Evolutionary conservation across 1,140 invertebrate genomes (phyloP).

Genomic region (Contarinia nasturtii): DNA sequence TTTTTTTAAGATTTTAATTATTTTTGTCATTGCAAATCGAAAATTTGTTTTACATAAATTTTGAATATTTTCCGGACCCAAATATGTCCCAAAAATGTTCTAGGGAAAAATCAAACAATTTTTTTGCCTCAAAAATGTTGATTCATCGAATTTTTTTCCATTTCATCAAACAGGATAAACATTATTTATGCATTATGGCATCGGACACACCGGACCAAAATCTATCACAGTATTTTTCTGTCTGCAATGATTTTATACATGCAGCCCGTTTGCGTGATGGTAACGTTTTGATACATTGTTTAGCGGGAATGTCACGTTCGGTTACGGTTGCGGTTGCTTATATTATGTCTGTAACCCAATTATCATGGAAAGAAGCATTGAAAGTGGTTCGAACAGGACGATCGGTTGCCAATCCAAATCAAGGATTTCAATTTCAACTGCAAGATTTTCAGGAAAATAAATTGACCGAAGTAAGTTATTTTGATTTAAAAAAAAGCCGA

Average conservation of each 20-base stretch:
- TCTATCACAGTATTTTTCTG: conserved; percentile 75
- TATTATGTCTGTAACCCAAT: conserved; percentile 80
- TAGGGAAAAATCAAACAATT: no score
- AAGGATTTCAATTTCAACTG: conserved; percentile 85
- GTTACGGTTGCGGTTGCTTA: conserved; percentile 88
- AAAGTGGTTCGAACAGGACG: conserved; percentile 82
- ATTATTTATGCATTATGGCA: conserved; percentile 85
- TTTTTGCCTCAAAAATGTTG: no score
- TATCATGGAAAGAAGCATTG: conserved; percentile 83
- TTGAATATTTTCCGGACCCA: no score
- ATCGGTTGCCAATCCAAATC: conserved; percentile 84
- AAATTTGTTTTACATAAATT: no score
- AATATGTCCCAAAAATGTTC: no score
- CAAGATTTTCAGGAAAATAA: conserved; percentile 76
- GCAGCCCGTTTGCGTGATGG: conserved; percentile 70
- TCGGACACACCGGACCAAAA: conserved; percentile 87
- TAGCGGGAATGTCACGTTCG: conserved; percentile 90
- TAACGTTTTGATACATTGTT: conserved; percentile 85
- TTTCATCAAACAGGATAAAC: conserved; percentile 52
- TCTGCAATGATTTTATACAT: conserved; percentile 94
- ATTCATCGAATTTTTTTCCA: background rate
- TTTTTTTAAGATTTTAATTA: background rate
- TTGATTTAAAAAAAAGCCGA: no score
- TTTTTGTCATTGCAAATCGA: no score
- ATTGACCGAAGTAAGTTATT: conserved; percentile 54